These are phyloP conservation scores for Enteromius trimaculatus DNA, from an alignment of 2,797 vertebrate genomes.

Conservation along the genomic window DNA sequence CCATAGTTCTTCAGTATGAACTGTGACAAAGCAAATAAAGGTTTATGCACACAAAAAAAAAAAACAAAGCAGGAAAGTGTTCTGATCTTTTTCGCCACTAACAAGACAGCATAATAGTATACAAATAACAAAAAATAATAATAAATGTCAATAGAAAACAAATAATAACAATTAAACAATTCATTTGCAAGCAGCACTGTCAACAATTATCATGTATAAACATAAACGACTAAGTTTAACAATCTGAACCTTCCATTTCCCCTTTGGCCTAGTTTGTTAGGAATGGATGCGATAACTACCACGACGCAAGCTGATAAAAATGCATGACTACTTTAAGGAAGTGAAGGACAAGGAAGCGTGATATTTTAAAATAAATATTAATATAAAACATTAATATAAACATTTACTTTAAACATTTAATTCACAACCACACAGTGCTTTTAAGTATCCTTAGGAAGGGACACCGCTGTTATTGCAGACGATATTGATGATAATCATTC, in stretches of 20 bases:
- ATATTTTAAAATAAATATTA: too few species aligned
- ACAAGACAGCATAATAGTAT: background rate
- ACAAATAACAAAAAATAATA: background rate
- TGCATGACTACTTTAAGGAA: background rate
- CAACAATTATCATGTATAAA: slow-evolving; percentile 13
- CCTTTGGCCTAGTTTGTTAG: slow-evolving; percentile 29
- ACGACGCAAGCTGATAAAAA: slow-evolving; percentile 2
- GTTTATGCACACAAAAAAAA: background rate
- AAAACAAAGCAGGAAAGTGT: background rate
- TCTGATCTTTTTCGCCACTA: background rate
- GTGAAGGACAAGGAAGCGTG: background rate
- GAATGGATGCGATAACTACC: background rate
- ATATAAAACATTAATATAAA: background rate
- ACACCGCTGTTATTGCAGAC: background rate
- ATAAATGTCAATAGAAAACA: background rate
- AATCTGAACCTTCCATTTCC: background rate
- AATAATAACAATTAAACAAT: background rate
- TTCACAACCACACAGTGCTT: background rate
- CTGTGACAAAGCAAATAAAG: slow-evolving; percentile 66
- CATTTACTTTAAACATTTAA: background rate
- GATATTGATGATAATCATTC: background rate
- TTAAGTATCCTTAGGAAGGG: background rate
- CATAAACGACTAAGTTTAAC: slow-evolving; percentile 1
- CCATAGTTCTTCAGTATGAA: slow-evolving; percentile 96
- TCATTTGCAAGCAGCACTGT: background rate